Percentiles rank a stretch among this genome's conserved stretches.
Evolutionary conservation across 2,888 invertebrate species (phyloP).

Genomic region (Piscicola geometra): DNA sequence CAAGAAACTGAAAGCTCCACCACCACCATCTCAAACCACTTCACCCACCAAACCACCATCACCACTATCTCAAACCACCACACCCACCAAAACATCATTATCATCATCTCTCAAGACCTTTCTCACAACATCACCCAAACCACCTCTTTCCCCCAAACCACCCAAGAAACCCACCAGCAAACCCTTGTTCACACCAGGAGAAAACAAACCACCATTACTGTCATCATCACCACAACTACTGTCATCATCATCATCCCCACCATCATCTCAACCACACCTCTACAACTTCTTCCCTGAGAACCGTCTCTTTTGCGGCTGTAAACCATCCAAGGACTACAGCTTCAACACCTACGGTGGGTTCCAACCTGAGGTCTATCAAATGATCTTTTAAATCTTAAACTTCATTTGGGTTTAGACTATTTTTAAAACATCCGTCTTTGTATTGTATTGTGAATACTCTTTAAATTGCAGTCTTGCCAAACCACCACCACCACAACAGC

Average conservation of each 20-base stretch:
- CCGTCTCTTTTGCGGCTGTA: constrained; percentile 3
- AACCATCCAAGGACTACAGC: neutral
- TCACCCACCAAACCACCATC: neutral
- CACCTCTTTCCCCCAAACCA: neutral
- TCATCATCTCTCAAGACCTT: neutral
- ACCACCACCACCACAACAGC: too few species aligned
- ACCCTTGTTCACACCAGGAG: too few species aligned
- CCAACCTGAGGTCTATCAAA: too few species aligned
- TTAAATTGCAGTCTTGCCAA: too few species aligned
- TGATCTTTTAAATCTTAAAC: too few species aligned
- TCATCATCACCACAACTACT: neutral
- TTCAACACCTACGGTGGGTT: too few species aligned
- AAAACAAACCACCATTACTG: neutral
- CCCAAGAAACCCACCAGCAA: neutral
- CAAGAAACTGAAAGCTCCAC: too few species aligned
- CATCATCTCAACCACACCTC: neutral
- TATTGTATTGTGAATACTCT: too few species aligned
- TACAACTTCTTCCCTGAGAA: constrained; percentile 1
- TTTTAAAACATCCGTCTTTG: too few species aligned
- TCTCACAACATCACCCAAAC: neutral
- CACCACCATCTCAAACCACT: neutral
- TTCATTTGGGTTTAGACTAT: too few species aligned
- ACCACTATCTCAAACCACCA: neutral
- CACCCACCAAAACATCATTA: neutral
- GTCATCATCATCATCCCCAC: constrained; percentile 5